Percentiles rank a stretch among this genome's conserved stretches.
These are phyloP conservation scores for Pollachius pollachius DNA, from an alignment of 2,113 vertebrate genomes.

Conservation along the genomic window DNA sequence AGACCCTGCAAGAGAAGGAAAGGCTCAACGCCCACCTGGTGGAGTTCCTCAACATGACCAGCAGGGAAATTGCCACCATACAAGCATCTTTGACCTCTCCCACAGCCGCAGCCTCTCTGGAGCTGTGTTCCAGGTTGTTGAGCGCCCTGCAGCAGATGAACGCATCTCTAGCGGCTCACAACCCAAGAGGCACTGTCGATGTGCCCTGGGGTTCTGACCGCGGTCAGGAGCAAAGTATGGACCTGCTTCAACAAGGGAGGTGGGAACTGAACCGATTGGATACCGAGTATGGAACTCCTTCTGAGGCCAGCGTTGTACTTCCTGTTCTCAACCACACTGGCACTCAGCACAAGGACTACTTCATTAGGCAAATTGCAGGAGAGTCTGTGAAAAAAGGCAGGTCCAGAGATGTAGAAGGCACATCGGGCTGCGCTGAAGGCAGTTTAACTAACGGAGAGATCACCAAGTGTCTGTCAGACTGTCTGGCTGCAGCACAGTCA, in stretches of 20 bases:
- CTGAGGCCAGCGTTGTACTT: conserved; percentile 29
- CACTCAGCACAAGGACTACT: conserved; percentile 14
- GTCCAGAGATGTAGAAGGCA: too few species aligned
- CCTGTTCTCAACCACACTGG: neutral
- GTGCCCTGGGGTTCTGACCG: conserved; percentile 6
- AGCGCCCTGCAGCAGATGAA: conserved; percentile 33
- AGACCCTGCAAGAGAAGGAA: conserved; percentile 62
- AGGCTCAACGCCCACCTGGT: conserved; percentile 52
- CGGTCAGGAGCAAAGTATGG: conserved; percentile 33
- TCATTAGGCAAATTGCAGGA: neutral
- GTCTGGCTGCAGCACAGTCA: conserved; percentile 59
- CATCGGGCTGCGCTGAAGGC: neutral
- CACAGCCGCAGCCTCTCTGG: conserved; percentile 32
- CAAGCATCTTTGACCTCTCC: conserved; percentile 1
- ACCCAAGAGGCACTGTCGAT: neutral
- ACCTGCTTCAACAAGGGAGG: conserved; percentile 61
- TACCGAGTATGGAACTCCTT: conserved; percentile 52
- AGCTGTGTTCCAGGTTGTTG: conserved; percentile 56
- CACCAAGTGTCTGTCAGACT: conserved; percentile 50
- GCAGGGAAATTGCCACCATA: conserved; percentile 38
- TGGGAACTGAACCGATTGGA: conserved; percentile 59
- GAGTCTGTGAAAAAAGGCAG: conserved; percentile 12
- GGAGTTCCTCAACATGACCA: conserved; percentile 58
- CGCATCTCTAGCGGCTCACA: conserved; percentile 20
- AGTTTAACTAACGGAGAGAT: conserved; percentile 22